Percentiles rank a stretch among this genome's conserved stretches.
These are phyloP conservation scores for Porites australiensis DNA, from an alignment of 64 coral and sea anemone genomes.

Conservation along the genomic window DNA sequence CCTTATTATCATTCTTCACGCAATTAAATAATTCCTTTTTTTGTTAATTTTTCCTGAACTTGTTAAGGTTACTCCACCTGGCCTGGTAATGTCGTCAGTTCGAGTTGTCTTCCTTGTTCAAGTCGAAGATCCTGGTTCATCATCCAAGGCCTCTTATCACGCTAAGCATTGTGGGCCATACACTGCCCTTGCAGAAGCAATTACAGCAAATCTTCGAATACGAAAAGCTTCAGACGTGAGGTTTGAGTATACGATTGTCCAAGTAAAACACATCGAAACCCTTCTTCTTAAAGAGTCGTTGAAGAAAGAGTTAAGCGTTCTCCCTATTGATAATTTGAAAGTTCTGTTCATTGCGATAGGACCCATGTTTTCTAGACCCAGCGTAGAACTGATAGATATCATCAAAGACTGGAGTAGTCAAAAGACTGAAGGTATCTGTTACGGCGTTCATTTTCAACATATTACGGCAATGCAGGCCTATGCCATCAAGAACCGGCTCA, in stretches of 20 bases:
- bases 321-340: constrained; percentile 61
- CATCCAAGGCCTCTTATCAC: not conserved
- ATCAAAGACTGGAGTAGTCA: constrained; percentile 60
- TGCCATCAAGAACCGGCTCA: constrained; percentile 79
- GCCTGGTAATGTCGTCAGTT: constrained; percentile 74
- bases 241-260: constrained; percentile 69
- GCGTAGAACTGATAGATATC: constrained; percentile 62
- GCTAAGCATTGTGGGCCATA: not conserved
- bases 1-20: too few relatives aligned
- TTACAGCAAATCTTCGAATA: constrained; percentile 77
- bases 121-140: not conserved
- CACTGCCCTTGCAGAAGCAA: constrained; percentile 60
- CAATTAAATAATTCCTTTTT: too few relatives aligned
- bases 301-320: constrained; percentile 51
- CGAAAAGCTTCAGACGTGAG: constrained; percentile 85
- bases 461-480: constrained; percentile 93
- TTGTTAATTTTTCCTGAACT: not conserved
- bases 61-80: constrained; percentile 79
- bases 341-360: constrained; percentile 91
- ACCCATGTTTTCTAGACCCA: constrained; percentile 81
- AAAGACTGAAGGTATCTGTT: constrained; percentile 47
- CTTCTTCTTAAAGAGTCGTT: constrained; percentile 38
- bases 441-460: constrained; percentile 94
- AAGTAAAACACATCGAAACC: constrained; percentile 14
- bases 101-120: constrained; percentile 74